These are phyloP conservation scores for Falcunculus frontatus DNA, from an alignment of 2,113 vertebrate genomes.

Conservation along the genomic window DNA sequence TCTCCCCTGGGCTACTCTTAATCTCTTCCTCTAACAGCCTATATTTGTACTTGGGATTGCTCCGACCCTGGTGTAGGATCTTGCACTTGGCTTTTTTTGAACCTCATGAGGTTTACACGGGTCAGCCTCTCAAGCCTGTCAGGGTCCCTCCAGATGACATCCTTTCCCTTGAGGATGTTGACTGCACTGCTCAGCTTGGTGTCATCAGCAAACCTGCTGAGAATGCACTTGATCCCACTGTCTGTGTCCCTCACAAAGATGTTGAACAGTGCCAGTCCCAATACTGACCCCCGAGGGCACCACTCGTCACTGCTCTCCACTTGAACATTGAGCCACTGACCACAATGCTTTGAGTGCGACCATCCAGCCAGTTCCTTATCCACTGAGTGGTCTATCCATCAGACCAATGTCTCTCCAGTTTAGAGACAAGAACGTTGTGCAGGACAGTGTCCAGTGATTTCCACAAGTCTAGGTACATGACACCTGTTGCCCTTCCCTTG, in stretches of 20 bases:
- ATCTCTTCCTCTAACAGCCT: neutral
- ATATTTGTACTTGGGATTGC: neutral
- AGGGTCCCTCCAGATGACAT: neutral
- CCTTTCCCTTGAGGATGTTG: neutral
- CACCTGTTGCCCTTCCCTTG: neutral
- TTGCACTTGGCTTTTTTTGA: neutral
- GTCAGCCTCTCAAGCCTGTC: neutral
- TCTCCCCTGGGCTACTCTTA: neutral
- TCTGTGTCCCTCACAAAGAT: rapidly evolving
- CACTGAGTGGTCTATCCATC: neutral
- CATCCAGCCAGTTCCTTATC: neutral
- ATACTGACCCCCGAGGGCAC: too few species aligned
- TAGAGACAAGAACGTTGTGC: neutral
- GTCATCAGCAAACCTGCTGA: neutral
- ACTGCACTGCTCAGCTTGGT: neutral
- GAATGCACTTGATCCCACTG: neutral
- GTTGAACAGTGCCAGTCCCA: neutral
- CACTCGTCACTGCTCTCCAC: neutral
- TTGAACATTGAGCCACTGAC: neutral
- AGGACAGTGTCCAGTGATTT: neutral
- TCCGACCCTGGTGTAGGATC: rapidly evolving
- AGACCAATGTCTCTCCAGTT: neutral
- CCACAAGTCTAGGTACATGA: neutral
- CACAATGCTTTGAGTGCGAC: neutral
- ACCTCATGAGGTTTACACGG: neutral